Conservation (phyloP, 1,140 invertebrate species). For the Akabosia matsudoensis region DNA sequence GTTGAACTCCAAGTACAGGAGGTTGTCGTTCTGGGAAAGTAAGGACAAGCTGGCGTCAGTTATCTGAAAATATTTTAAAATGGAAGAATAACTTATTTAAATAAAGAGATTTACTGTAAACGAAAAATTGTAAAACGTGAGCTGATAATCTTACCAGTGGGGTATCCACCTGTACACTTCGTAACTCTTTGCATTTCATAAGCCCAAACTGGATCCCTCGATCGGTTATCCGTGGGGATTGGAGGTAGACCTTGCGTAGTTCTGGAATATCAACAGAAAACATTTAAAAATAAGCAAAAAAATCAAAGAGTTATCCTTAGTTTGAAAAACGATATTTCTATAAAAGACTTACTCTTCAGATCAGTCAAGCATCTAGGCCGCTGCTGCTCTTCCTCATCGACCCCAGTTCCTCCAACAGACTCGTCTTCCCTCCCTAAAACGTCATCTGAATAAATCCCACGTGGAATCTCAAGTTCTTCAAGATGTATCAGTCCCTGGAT, state of each 20-base stretch:
- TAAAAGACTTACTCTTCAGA: conserved; percentile 3
- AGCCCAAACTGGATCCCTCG: neutral
- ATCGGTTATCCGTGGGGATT: conserved; percentile 1
- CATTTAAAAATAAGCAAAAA: too few relatives aligned
- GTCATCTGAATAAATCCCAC: neutral
- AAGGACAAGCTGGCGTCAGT: neutral
- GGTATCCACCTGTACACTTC: neutral
- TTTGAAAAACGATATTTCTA: neutral
- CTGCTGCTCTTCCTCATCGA: neutral
- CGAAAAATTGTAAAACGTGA: neutral
- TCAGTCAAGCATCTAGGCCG: neutral
- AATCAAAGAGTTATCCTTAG: neutral
- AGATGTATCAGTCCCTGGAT: neutral
- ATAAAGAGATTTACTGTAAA: too few relatives aligned
- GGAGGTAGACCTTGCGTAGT: neutral
- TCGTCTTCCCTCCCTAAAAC: conserved; percentile 8
- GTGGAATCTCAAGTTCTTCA: conserved; percentile 4
- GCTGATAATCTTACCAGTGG: neutral
- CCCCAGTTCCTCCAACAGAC: neutral
- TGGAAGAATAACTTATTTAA: too few relatives aligned
- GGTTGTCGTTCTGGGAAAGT: neutral
- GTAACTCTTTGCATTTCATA: neutral
- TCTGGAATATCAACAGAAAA: neutral
- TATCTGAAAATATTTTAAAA: conserved; percentile 8
- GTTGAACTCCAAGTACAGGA: conserved; percentile 6